Percentiles rank a stretch among this genome's conserved stretches.
Conservation (phyloP, 2,113 vertebrate genomes). For the Mesoclemmys tuberculata region DNA sequence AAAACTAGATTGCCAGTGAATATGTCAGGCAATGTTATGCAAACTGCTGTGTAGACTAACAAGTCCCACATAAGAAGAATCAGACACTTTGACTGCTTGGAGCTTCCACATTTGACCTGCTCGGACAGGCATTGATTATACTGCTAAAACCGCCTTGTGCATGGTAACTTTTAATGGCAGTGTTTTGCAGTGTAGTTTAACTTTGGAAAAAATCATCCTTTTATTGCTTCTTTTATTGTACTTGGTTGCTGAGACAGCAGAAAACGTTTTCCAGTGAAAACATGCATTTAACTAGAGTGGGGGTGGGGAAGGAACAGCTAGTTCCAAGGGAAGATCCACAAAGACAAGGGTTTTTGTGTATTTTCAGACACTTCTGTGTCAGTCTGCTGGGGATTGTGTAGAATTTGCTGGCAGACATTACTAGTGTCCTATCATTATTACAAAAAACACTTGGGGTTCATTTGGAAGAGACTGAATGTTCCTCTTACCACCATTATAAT, state of each 20-base stretch:
- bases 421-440: background rate
- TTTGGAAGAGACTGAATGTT: background rate
- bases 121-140: background rate
- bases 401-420: constrained; percentile 20
- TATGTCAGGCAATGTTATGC: constrained; percentile 47
- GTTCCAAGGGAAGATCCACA: background rate
- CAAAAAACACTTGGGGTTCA: background rate
- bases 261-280: background rate
- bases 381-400: background rate
- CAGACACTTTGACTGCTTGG: background rate
- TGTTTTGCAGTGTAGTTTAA: background rate
- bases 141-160: background rate
- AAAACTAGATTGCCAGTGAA: constrained; percentile 22
- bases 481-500: background rate
- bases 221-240: background rate
- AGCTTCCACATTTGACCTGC: constrained; percentile 18
- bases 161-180: background rate
- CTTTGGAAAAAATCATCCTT: background rate
- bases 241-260: background rate
- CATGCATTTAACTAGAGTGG: constrained; percentile 5
- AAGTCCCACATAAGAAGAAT: constrained; percentile 18
- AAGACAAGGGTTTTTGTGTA: background rate
- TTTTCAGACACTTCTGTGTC: constrained; percentile 2
- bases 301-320: background rate
- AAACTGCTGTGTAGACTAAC: constrained; percentile 65